These are phyloP conservation scores for Nothobranchius kuhntae DNA, from an alignment of 2,113 vertebrate species.

Conservation along the genomic window DNA sequence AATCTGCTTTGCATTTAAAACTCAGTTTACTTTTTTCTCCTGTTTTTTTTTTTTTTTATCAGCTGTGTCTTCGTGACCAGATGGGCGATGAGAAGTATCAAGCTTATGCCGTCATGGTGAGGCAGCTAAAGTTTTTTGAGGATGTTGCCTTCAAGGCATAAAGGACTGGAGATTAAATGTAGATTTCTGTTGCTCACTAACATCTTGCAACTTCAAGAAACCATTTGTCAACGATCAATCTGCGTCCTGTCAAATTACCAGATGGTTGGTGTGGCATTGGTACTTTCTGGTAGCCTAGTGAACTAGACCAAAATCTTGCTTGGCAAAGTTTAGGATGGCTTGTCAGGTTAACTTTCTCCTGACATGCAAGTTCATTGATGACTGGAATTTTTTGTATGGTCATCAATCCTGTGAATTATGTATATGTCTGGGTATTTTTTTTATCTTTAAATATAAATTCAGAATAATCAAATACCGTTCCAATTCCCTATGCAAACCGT, in stretches of 20 bases:
- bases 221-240: not conserved
- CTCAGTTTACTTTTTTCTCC: not conserved
- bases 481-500: constrained; percentile 53
- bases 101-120: constrained; percentile 87
- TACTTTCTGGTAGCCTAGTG: not conserved
- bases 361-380: not conserved
- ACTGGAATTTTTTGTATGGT: not conserved
- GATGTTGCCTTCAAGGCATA: constrained; percentile 81
- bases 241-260: not conserved
- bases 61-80: constrained; percentile 84
- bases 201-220: not conserved
- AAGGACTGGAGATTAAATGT: not conserved
- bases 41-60: not conserved
- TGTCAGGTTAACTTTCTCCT: not conserved
- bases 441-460: constrained; percentile 1
- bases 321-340: too few relatives aligned
- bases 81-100: constrained; percentile 90
- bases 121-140: constrained; percentile 95
- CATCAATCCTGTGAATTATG: not conserved
- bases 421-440: constrained; percentile 5
- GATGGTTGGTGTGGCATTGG: not conserved
- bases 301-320: too few relatives aligned
- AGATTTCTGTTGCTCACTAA: not conserved
- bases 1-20: not conserved
- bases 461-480: constrained; percentile 6